Conservation (phyloP, 2,888 invertebrate species). For the Sarcophaga subvicina region DNA sequence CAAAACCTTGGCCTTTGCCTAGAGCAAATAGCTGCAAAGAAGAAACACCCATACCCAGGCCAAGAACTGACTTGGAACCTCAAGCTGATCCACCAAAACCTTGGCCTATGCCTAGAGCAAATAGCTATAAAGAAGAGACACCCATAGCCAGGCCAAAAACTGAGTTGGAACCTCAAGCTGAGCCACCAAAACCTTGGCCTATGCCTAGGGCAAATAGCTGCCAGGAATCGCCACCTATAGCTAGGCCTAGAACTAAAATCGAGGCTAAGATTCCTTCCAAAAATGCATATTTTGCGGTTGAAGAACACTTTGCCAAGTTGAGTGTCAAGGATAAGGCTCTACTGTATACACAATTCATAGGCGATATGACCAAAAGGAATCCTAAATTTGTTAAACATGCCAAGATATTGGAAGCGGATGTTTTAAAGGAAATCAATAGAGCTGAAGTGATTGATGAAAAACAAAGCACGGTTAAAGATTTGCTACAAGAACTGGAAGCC, state of each 20-base stretch:
- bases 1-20: too few relatives aligned
- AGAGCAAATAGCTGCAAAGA: too few relatives aligned
- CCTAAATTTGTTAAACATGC: slow-evolving; percentile 72
- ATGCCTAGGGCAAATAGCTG: too few relatives aligned
- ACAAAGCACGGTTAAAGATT: slow-evolving; percentile 74
- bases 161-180: too few relatives aligned
- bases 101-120: slow-evolving; percentile 67
- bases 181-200: too few relatives aligned
- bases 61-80: slow-evolving; percentile 42
- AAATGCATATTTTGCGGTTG: slow-evolving; percentile 73
- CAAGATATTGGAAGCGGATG: slow-evolving; percentile 28
- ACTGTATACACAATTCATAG: slow-evolving; percentile 77
- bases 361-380: slow-evolving; percentile 76
- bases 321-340: slow-evolving; percentile 79
- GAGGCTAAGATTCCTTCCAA: too few relatives aligned
- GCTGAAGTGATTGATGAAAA: slow-evolving; percentile 65
- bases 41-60: slow-evolving; percentile 44
- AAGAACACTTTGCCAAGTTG: slow-evolving; percentile 77
- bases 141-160: slow-evolving; percentile 42
- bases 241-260: slow-evolving; percentile 73
- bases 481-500: slow-evolving; percentile 76
- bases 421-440: slow-evolving; percentile 67
- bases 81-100: slow-evolving; percentile 15
- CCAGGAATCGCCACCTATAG: slow-evolving; percentile 44
- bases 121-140: slow-evolving; percentile 78